These are phyloP conservation scores for Seira ritae DNA, from an alignment of 2,888 invertebrate genomes.

Conservation along the genomic window DNA sequence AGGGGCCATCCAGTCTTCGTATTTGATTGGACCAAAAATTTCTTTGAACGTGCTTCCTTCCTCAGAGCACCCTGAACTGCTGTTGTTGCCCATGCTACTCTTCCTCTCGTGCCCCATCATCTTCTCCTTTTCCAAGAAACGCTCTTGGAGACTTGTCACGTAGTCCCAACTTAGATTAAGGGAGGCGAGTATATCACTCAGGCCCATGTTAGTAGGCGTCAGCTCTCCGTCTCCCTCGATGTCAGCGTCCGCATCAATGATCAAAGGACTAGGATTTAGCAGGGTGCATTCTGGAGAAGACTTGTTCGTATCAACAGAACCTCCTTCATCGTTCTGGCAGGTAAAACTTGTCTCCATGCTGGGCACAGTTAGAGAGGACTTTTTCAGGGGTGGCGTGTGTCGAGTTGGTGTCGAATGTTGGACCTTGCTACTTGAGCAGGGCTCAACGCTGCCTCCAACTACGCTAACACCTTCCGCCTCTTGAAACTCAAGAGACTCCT, in stretches of 20 bases:
- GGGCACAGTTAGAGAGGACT: conserved; percentile 73
- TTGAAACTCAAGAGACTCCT: conserved; percentile 68
- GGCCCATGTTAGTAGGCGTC: conserved; percentile 66
- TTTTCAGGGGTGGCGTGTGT: conserved; percentile 22
- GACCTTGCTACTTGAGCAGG: conserved; percentile 2
- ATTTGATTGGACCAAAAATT: conserved; percentile 75
- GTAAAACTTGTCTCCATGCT: conserved; percentile 88
- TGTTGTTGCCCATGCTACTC: conserved; percentile 73
- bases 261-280: conserved; percentile 72
- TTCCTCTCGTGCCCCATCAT: conserved; percentile 63
- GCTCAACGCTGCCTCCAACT: conserved; percentile 20
- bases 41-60: conserved; percentile 72
- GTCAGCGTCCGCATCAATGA: conserved; percentile 71
- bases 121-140: conserved; percentile 68
- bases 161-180: conserved; percentile 73
- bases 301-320: conserved; percentile 34
- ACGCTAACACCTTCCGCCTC: conserved; percentile 38
- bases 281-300: conserved; percentile 68
- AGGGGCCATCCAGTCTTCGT: conserved; percentile 85
- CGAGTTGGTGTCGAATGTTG: neutral
- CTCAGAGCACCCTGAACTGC: conserved; percentile 74
- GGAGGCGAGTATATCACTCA: conserved; percentile 67
- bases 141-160: conserved; percentile 70
- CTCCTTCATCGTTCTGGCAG: conserved; percentile 78
- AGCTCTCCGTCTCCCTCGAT: conserved; percentile 67